These are phyloP conservation scores for Hylaeus anthracinus DNA, from an alignment of 1,140 invertebrate genomes.

Conservation along the genomic window DNA sequence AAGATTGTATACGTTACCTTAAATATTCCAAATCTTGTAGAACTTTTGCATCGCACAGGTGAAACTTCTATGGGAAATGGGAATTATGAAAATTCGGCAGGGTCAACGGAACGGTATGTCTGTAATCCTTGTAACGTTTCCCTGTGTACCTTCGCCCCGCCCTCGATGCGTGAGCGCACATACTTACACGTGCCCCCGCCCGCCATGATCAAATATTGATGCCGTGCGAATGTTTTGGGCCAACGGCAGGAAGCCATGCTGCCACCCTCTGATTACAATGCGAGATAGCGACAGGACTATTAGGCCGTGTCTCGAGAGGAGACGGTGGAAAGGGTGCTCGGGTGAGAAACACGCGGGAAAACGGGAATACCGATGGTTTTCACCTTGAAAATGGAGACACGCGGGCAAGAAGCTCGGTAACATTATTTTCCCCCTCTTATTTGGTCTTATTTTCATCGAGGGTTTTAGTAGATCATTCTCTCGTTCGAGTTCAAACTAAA, in stretches of 20 bases:
- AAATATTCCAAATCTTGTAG: background rate
- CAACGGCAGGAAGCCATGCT: slow-evolving; percentile 45
- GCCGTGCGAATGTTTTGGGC: slow-evolving; percentile 32
- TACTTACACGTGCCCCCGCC: background rate
- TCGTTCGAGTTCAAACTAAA: no score
- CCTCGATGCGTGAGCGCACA: background rate
- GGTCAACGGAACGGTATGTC: background rate
- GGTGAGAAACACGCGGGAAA: slow-evolving; percentile 30
- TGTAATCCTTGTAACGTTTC: slow-evolving; percentile 15
- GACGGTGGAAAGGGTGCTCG: background rate
- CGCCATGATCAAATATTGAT: slow-evolving; percentile 58
- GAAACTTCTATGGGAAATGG: background rate
- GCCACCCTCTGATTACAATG: slow-evolving; percentile 57
- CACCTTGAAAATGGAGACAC: slow-evolving; percentile 33
- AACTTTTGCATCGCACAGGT: background rate
- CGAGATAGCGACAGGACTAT: slow-evolving; percentile 54
- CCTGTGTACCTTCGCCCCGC: slow-evolving; percentile 11
- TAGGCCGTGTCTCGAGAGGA: slow-evolving; percentile 47
- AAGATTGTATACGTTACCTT: background rate
- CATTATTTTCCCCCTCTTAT: background rate
- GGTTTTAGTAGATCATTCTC: background rate
- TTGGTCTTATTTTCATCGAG: no score
- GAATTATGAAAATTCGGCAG: background rate
- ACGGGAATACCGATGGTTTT: slow-evolving; percentile 19
- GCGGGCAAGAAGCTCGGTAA: slow-evolving; percentile 17